Evolutionary conservation across 2,888 invertebrate species (phyloP), one percentile per base, ranked within the genome.

Genomic region (Caenorhabditis doughertyi): DNA sequence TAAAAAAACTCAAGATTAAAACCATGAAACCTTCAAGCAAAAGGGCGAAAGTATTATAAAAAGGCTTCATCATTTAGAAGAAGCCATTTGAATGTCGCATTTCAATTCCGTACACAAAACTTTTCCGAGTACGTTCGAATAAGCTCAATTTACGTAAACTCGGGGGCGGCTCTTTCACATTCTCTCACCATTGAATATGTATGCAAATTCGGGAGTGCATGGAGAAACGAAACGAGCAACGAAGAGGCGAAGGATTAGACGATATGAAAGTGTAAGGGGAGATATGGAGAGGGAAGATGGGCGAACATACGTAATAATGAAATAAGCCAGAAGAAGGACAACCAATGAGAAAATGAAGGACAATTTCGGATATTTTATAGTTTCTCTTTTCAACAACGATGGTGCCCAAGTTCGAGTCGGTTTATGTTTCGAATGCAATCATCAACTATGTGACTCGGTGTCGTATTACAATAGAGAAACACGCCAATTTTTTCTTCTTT

Each of bases 131-230:
- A 32, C 53, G 76, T 76, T 76, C 60, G 56, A 76, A 67, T 76
- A 76, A 44, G 76, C 76, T 76, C 67, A 76, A 67, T 76, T 76
- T 76, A 76, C 76, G 67, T 49, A 74, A 65, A 67, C 74, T 64
- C 64, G 21, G 18, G 47, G 55, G 47, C 47, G 44, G 67, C 58
- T 32, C 68, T 51, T 29, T 21, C 60, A 8, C 13, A 25, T 32
- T 53, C 35, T 68, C 65, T 65, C 51, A 35, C 65, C 64, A 74
- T 35, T n/a, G 64, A 74, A 68, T 68, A 76, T 76, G 76, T 76
- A 76, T 76, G 76, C 68, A 68, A 76, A 76, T 68, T 67, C 67
- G 74, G 32, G 49, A 53, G 47, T 64, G 64, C 64, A 64, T 27
- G 64, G 16, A 44, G 56, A 72, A 39, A 62, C 60, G 64, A 64